phyloP scores from a whole-genome alignment of 1,140 invertebrate species.

The Aleiodes sp. region DNA sequence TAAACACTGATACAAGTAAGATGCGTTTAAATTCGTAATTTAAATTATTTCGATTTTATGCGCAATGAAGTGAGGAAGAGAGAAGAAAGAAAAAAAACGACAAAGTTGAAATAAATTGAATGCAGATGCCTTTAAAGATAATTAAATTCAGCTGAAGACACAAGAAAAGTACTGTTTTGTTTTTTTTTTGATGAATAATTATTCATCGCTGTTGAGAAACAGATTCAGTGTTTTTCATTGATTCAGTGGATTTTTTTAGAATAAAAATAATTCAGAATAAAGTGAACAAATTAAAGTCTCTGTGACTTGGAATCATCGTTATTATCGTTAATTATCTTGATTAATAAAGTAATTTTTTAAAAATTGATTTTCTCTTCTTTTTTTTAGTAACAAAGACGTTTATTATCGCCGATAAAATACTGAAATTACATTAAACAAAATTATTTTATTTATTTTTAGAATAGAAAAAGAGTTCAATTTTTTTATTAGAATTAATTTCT shows the following conservation, averaged over 20 bases:
- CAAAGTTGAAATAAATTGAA: not conserved
- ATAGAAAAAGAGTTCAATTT: too few relatives aligned
- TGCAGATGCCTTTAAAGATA: not conserved
- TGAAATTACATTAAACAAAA: not conserved
- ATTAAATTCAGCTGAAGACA: slow-evolving; percentile 3
- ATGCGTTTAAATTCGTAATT: slow-evolving; percentile 5
- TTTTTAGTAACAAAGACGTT: not conserved
- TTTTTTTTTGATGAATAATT: too few relatives aligned
- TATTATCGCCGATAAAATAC: slow-evolving; percentile 8
- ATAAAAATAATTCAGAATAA: too few relatives aligned
- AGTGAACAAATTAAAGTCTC: too few relatives aligned
- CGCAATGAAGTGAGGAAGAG: too few relatives aligned
- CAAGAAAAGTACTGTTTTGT: too few relatives aligned
- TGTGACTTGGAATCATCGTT: too few relatives aligned
- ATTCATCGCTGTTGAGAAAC: too few relatives aligned
- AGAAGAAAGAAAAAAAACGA: too few relatives aligned
- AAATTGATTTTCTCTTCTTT: not conserved
- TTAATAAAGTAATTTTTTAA: slow-evolving; percentile 13
- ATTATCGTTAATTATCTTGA: not conserved
- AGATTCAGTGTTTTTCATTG: too few relatives aligned
- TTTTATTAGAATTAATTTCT: not conserved
- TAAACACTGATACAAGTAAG: slow-evolving; percentile 68
- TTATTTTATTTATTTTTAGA: not conserved
- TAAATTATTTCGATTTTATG: not conserved
- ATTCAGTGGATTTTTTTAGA: too few relatives aligned